Base-by-base conservation (phyloP, 2,113 vertebrate genomes). In the Macquaria ambigua region DNA sequence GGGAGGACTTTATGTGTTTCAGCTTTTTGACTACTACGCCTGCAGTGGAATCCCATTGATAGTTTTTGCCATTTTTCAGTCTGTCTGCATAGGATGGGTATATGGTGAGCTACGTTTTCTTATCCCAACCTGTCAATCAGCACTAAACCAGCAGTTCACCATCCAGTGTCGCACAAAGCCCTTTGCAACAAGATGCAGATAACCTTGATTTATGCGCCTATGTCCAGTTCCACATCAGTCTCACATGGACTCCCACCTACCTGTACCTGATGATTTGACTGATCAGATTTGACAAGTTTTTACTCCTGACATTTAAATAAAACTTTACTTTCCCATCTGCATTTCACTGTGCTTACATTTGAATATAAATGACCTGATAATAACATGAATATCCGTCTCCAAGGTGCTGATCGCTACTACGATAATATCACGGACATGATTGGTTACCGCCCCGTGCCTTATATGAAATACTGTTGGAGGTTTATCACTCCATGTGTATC, bases 1-100 rank as follows among this genome's bases (percentile, higher is more conserved):
- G 97, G 97, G 97, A 3, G 97, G 97, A 25, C 96, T 98, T 92
- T 98, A 97, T 68, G 76, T 98, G 79, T 98, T 98, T 90, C 97
- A 96, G 91, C 94, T 98, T 21, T 97, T 97, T 85, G 97, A 98
- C 89, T 97, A 97, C 88, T 98, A 98, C 0, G 97, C 97, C 23
- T 96, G 95, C 85, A 97, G 96, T 0, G 97, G 97, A 39, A 96
- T 85, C 0, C 96, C 96, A 67, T 81, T 97, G n/a, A 93, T 98
- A 67, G 91, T 97, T 48, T 95, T 98, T 39, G 90, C 96, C 0
- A 55, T 97, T 81, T 34, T 34, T 34, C 4, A 98, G 91, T 95
- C 96, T 1, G 43, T 96, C 85, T 97, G 95, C 77, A 37, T 98
- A n/a, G 96, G 96, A 87, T 98, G 97, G 97, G 94, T 97, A 0